phyloP scores from a whole-genome alignment of 2,888 invertebrate species.

The Ectobius pallidus region DNA sequence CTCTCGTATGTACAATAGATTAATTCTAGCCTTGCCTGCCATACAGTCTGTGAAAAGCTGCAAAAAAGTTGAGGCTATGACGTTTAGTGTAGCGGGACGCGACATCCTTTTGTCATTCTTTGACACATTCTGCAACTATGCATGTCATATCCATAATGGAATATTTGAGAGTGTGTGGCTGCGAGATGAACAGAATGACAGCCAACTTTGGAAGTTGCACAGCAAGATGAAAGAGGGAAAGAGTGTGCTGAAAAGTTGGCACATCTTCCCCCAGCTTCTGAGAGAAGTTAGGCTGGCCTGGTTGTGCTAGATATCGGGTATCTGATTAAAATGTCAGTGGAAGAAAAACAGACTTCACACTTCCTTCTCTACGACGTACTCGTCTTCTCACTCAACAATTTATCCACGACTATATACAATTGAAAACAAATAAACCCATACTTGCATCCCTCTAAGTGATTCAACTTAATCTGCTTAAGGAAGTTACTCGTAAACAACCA shows the following conservation, averaged over 20 bases:
- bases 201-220: too few species aligned
- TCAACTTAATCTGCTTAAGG: neutral
- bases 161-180: neutral
- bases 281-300: neutral
- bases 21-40: too few species aligned
- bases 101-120: too few species aligned
- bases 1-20: too few species aligned
- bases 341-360: constrained; percentile 11
- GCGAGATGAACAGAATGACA: too few species aligned
- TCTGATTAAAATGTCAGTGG: constrained; percentile 5
- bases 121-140: too few species aligned
- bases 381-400: neutral
- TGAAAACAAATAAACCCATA: neutral
- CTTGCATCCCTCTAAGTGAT: neutral
- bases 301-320: neutral
- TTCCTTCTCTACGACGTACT: neutral
- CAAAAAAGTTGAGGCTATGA: too few species aligned
- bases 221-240: neutral
- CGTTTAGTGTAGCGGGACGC: too few species aligned
- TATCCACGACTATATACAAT: neutral
- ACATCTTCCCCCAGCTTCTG: neutral
- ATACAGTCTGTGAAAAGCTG: too few species aligned
- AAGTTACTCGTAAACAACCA: neutral
- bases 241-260: neutral
- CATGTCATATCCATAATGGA: neutral